Evolutionary conservation across 2,888 invertebrate genomes (phyloP), one percentile per base, ranked within the genome.

Genomic region (Drosophila percnosoma): DNA sequence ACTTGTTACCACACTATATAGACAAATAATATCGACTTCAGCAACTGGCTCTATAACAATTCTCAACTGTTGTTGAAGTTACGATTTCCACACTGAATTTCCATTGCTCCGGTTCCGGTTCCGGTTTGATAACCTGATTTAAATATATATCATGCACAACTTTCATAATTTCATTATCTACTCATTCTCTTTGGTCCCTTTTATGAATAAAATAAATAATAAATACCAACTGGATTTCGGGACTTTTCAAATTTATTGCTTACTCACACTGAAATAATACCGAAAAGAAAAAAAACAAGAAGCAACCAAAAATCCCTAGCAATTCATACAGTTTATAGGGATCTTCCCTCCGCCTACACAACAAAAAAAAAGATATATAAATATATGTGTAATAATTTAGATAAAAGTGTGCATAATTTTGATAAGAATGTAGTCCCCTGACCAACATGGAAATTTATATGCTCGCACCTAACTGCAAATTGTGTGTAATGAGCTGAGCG

Each of bases 391-490:
- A 82, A 90, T 90, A 91, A 91, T 87, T 90, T 83, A 87, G 85
- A 89, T 90, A 81, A 87, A 87, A 85, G 75, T 78, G 55, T 76
- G 84, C 84, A 86, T 87, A 89, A 90, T 87, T 83, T 80, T 86
- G 89, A 83, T 88, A 85, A 87, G 77, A 24, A 38, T n/a, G 27
- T 27, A 13, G 36, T 24, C 34, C 31, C 73, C 73, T 51, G 74
- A 40, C 54, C 68, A 36, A 51, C 40, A 59, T 63, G 65, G 61
- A 71, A 82, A 89, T 91, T 90, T 91, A 86, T 91, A 91, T 91
- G 91, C 90, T 91, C 92, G 91, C 91, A 91, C 92, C 92, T 91
- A 91, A 89, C 91, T 91, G 92, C 92, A 89, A 91, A 91, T 91
- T 90, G 89, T 89, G 88, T 90, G 82, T 90, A 91, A 91, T 91